Percentiles rank a stretch among this genome's conserved stretches.
Evolutionary conservation across 2,888 invertebrate genomes (phyloP).

Genomic region (Cyclophora albipunctata): DNA sequence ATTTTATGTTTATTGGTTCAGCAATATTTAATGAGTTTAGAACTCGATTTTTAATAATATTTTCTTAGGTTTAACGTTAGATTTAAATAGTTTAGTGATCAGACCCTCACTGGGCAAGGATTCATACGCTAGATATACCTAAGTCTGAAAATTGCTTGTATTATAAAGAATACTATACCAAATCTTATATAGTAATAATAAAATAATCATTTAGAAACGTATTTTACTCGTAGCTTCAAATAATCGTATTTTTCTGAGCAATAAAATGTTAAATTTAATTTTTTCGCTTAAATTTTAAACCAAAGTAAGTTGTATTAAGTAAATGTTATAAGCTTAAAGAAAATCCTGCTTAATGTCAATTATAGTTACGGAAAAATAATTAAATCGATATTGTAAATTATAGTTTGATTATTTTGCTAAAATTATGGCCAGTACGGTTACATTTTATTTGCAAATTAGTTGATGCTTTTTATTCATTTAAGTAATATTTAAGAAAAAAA

Average conservation of each 20-base stretch:
- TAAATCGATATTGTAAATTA: conserved; percentile 38
- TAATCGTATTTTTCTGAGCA: conserved; percentile 6
- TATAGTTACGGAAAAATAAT: conserved; percentile 50
- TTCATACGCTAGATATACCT: conserved; percentile 76
- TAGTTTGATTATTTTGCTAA: conserved; percentile 25
- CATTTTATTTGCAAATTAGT: conserved; percentile 1
- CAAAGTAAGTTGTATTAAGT: conserved; percentile 41
- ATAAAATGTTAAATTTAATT: conserved; percentile 12
- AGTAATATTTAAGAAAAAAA: no score
- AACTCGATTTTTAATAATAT: conserved; percentile 28
- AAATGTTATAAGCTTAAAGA: conserved; percentile 31
- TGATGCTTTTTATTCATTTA: no score
- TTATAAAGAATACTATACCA: conserved; percentile 46
- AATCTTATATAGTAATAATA: conserved; percentile 23
- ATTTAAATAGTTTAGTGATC: conserved; percentile 29
- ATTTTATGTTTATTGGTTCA: conserved; percentile 40
- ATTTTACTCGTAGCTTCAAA: neutral
- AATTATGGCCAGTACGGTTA: conserved; percentile 31
- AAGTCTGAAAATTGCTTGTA: conserved; percentile 68
- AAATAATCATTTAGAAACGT: conserved; percentile 8
- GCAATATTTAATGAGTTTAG: conserved; percentile 55
- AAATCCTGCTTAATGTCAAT: conserved; percentile 69
- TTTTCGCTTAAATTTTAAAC: conserved; percentile 25
- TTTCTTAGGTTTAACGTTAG: conserved; percentile 17
- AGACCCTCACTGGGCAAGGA: conserved; percentile 53